These are phyloP conservation scores for Vannuccia rotundouncinata DNA, from an alignment of 2,888 invertebrate species.

Conservation along the genomic window DNA sequence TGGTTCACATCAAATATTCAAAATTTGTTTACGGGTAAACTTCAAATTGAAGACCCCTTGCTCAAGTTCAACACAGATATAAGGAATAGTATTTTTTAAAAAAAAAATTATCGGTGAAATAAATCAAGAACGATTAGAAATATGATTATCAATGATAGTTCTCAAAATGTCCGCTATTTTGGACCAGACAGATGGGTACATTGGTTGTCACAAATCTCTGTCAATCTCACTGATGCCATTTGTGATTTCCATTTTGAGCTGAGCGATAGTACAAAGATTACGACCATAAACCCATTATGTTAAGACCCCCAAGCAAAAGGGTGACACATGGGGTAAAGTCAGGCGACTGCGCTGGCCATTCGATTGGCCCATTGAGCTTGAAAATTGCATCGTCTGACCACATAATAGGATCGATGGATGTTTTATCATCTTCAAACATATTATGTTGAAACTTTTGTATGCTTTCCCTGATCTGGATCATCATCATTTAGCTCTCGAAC, in stretches of 20 bases:
- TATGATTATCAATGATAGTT: too few species aligned
- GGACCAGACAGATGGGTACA: too few species aligned
- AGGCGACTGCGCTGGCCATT: constrained; percentile 6
- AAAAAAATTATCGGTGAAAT: too few species aligned
- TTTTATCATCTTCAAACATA: background rate
- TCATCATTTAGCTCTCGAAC: background rate
- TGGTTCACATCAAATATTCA: too few species aligned
- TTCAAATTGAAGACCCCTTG: too few species aligned
- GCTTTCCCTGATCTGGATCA: background rate
- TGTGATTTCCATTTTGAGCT: constrained; percentile 18
- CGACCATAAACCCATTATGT: background rate
- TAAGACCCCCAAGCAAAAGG: background rate
- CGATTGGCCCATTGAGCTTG: background rate
- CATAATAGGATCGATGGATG: background rate
- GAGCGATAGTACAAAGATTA: constrained; percentile 7
- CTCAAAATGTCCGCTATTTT: too few species aligned
- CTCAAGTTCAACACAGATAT: too few species aligned
- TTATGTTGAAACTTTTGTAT: background rate
- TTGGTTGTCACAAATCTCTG: too few species aligned
- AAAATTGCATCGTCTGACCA: background rate
- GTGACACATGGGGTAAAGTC: background rate
- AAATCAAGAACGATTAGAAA: too few species aligned
- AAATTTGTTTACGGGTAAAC: too few species aligned
- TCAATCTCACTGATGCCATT: constrained; percentile 1
- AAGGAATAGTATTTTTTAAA: too few species aligned